Evolutionary conservation across 2,113 vertebrate genomes (phyloP).

Genomic region (Poeciliopsis prolifica): DNA sequence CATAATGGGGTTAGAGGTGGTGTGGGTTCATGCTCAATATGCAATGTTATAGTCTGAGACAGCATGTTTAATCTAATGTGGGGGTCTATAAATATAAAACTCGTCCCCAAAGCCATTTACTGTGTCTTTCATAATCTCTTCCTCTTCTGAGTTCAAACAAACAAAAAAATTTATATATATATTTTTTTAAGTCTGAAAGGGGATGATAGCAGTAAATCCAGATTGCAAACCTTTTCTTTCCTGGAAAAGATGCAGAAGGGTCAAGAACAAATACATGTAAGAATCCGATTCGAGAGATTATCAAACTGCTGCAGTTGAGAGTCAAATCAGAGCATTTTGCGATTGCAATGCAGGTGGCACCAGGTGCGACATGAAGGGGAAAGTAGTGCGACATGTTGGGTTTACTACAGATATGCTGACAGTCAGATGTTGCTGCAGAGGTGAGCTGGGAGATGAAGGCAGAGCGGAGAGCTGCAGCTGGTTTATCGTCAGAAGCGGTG

Average conservation of each 20-base stretch:
- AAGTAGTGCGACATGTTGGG: slow-evolving; percentile 16
- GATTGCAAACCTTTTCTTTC: slow-evolving; percentile 1
- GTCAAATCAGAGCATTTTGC: slow-evolving; percentile 19
- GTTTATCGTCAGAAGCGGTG: slow-evolving; percentile 69
- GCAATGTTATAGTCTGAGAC: not conserved
- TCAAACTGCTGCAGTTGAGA: not conserved
- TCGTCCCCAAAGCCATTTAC: no score
- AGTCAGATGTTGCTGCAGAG: slow-evolving; percentile 45
- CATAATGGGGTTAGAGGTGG: slow-evolving; percentile 52
- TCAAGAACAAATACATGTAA: not conserved
- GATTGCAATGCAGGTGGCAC: slow-evolving; percentile 29
- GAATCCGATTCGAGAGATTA: slow-evolving; percentile 22
- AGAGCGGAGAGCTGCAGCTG: slow-evolving; percentile 42
- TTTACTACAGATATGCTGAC: slow-evolving; percentile 49
- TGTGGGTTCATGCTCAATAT: slow-evolving; percentile 22
- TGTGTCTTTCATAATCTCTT: not conserved
- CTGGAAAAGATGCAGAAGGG: slow-evolving; percentile 10
- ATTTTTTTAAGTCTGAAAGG: not conserved
- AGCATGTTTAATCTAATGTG: not conserved
- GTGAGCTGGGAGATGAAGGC: slow-evolving; percentile 58
- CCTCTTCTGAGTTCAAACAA: not conserved
- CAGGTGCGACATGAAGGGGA: slow-evolving; percentile 44
- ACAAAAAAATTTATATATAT: not conserved
- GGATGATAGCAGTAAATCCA: not conserved
- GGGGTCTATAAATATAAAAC: not conserved